phyloP scores from a whole-genome alignment of 2,797 vertebrate species.

The Scyliorhinus canicula region DNA sequence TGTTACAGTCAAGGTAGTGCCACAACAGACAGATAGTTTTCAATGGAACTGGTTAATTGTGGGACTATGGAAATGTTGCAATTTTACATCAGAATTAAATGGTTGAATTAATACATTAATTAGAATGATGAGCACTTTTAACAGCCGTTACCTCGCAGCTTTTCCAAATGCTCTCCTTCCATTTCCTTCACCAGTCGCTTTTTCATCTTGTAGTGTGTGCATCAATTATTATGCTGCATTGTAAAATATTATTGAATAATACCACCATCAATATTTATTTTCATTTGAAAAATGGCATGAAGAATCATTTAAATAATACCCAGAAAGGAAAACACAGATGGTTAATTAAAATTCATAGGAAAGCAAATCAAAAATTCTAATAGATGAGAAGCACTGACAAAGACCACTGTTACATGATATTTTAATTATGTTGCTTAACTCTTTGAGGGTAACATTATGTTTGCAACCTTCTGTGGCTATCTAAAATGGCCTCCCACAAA shows the following conservation, averaged over 20 bases:
- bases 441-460: not conserved
- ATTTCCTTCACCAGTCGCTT: not conserved
- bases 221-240: not conserved
- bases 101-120: slow-evolving; percentile 4
- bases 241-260: not conserved
- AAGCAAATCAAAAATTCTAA: slow-evolving; percentile 31
- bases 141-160: not conserved
- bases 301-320: slow-evolving; percentile 43
- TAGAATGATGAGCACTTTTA: not conserved
- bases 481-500: too few relatives aligned
- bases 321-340: slow-evolving; percentile 46
- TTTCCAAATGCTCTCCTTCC: not conserved
- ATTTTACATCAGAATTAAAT: not conserved
- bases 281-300: slow-evolving; percentile 39
- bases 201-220: not conserved
- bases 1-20: not conserved
- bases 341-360: slow-evolving; percentile 55
- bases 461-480: too few relatives aligned
- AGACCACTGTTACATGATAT: not conserved
- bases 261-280: not conserved
- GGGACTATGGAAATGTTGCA: not conserved
- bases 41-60: not conserved
- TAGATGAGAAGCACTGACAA: too few relatives aligned
- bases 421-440: not conserved
- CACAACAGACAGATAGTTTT: not conserved